Percentiles rank a stretch among this genome's conserved stretches.
phyloP scores from a whole-genome alignment of 2,888 invertebrate species.

The Galerucella calmariensis region DNA sequence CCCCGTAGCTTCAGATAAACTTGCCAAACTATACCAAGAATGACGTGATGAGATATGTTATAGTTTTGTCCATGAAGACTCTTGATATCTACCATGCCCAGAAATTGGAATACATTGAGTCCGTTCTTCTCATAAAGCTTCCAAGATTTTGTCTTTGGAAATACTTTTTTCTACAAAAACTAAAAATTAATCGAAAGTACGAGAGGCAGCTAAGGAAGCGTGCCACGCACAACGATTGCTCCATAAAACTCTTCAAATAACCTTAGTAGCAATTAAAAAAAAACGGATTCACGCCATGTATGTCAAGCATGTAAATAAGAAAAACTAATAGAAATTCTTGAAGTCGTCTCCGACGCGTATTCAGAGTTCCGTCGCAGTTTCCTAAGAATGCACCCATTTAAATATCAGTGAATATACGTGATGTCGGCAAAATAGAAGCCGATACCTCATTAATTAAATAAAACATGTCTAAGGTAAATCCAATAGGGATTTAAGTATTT shows the following conservation, averaged over 20 bases:
- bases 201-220: conserved; percentile 8
- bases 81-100: too few species aligned
- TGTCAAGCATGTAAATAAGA: conserved; percentile 31
- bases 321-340: conserved; percentile 47
- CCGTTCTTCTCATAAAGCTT: too few species aligned
- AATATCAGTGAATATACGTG: conserved; percentile 58
- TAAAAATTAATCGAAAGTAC: background rate
- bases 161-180: background rate
- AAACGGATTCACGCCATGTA: conserved; percentile 28
- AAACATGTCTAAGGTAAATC: conserved; percentile 61
- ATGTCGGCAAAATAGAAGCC: conserved; percentile 56
- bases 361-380: conserved; percentile 44
- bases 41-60: too few species aligned
- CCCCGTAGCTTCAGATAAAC: too few species aligned
- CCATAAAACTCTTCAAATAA: conserved; percentile 21
- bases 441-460: conserved; percentile 62
- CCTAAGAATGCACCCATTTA: conserved; percentile 53
- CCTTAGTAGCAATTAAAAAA: conserved; percentile 23
- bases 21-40: too few species aligned
- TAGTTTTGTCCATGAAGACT: too few species aligned
- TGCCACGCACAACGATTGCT: conserved; percentile 23
- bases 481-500: conserved; percentile 62
- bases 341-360: conserved; percentile 47
- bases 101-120: too few species aligned
- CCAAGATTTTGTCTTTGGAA: background rate